Evolutionary conservation across 2,888 invertebrate genomes (phyloP), one percentile per base, ranked within the genome.

Genomic region (Amitus sp.): DNA sequence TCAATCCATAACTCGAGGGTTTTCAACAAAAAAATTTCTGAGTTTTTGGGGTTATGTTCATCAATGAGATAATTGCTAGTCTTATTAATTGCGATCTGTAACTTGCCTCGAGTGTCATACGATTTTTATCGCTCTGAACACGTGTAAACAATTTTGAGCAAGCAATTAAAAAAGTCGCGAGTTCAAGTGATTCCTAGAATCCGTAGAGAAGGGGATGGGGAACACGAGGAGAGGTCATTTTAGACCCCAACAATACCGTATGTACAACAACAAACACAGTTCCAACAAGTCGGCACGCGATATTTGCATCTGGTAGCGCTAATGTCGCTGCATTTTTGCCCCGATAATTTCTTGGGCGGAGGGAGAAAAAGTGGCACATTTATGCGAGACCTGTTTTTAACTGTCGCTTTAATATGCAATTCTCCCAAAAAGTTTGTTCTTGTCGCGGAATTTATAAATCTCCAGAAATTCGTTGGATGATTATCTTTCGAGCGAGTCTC

Each of bases 241-340:
- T 47, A 37, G 53, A 50, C 53, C 33, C 19, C 37, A 49, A 58
- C 56, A 39, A 42, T 46, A 47, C 13, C 15, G 43, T 34, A 39
- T 7, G 34, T 52, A 33, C 30, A 52, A 51, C 54, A 48, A 55
- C 62, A 55, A 58, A 54, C 62, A 42, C 47, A 43, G 39, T 27
- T 17, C 45, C 49, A 51, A 57, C 57, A 57, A 55, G 33, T 54
- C 30, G 64, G 57, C 64, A 65, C 64, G 64, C 64, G 64, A 65
- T 61, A 65, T 65, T 60, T 61, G 51, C 64, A 65, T 65, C 57
- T 47, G 42, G 51, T 42, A 48, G 50, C 60, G 60, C 39, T 53
- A 56, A 57, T 57, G 59, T 56, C 15, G 54, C 45, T 42, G 48
- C 47, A 48, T 55, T 63, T 56, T 52, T 42, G 49, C 51, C 43